Evolutionary conservation across 2,888 invertebrate species (phyloP), one percentile per base, ranked within the genome.

Genomic region (Morpho achilles): DNA sequence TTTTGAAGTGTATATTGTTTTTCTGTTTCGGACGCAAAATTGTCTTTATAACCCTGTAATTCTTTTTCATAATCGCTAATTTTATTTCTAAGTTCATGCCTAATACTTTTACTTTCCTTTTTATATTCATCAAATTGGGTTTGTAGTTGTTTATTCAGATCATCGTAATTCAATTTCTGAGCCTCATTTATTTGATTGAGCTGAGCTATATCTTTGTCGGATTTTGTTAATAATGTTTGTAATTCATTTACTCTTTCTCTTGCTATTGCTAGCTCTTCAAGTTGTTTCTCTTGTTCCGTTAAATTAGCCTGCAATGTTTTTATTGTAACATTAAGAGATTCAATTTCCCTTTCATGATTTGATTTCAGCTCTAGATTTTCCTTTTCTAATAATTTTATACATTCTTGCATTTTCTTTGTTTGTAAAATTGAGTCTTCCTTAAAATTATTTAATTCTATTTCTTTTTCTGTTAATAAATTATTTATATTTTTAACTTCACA

Each of bases 21-120:
- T 59, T 81, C 79, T 60, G 79, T 75, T 73, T 91, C 89, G 46
- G 69, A 63, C 62, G 82, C 82, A 22, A 85, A 67, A 62, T 80
- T 84, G 47, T 82, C 82, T 73, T 82, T 89, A 50, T 84, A 80
- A 59, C 81, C 80, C 62, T 79, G 74, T 59, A 85, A 70, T 68
- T 84, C 78, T 66, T 84, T 86, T 61, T 91, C 86, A 58, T 83
- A 82, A 22, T 84, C 94, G 62, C 93, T 93, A 59, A 96, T 74
- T 71, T 93, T 93, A 23, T 83, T 76, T 67, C 89, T 81, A 2
- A 94, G 74, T 48, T 92, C 92, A 54, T 87, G 85, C 66, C 89
- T 89, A 43, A 91, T 83, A 56, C 81, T 82, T 72, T 93, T 92
- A 60, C 78, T 83, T 62, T 90, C 86, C 60, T 80, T 86, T 67